Base-by-base conservation (phyloP, 37 sponge, comb jelly and placozoan genomes). In the Theonella swinhoei region DNA sequence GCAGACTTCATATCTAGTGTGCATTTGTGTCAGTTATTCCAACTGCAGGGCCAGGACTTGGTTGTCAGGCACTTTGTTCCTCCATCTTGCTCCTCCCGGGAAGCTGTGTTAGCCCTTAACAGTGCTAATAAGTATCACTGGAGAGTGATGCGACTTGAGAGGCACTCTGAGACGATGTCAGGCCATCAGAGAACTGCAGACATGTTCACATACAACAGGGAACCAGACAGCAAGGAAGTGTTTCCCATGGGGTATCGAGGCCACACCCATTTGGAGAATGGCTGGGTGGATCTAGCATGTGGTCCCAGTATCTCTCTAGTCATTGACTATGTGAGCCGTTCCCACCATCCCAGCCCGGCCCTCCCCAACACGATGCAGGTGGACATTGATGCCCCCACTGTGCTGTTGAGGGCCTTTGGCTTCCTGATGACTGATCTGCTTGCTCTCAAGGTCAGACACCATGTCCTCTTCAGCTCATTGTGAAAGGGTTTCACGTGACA, bases 241-340 rank as follows among this genome's bases (percentile, higher is more conserved):
- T 89, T 88, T 36, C 93, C 93, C 42, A 78, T 88, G 80, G 93
- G 93, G 0, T 82, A 39, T 42, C 34, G 89, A 34, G 66, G 39
- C 0, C 72, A 30, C 24, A 93, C 93, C 31, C 61, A 26, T 11
- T 82, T 81, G 64, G 75, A 88, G 64, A 74, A 78, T 82, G 93
- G 93, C 19, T 93, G 93, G 93, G 9, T 93, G n/a, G 93, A 93
- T 76, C 22, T 93, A 17, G 89, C 77, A 54, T 88, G 86, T 82
- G 89, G 93, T 8, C 74, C 78, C 2, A 61, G 24, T 22, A 77
- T 93, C 39, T 59, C 83, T 30, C 77, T 93, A n/a, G 43, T 37
- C 26, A 74, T 88, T 9, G 58, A 70, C 17, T 88, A 93, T 42
- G 4, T 8, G 20, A 73, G 86, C 54, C 77, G 63, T n/a, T 41